Percentiles rank a stretch among this genome's conserved stretches.
These are phyloP conservation scores for Anhinga rufa DNA, from an alignment of 2,113 vertebrate genomes.

Conservation along the genomic window DNA sequence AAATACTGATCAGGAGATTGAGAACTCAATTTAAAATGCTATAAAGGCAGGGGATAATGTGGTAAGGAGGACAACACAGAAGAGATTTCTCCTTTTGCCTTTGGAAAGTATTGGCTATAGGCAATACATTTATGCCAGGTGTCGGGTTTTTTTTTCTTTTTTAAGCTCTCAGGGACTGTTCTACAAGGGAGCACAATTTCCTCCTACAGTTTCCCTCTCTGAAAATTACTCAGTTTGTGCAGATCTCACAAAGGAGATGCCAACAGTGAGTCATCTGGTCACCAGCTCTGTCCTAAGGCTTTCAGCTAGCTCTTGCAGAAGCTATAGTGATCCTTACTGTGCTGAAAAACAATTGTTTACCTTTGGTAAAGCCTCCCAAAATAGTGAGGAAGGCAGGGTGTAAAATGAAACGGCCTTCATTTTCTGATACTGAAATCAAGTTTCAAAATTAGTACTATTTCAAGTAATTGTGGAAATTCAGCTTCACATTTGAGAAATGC, in stretches of 20 bases:
- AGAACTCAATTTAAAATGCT: not conserved
- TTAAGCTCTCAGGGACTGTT: not conserved
- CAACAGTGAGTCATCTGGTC: slow-evolving; percentile 48
- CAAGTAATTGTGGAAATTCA: not conserved
- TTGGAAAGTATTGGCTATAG: not conserved
- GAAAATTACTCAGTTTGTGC: slow-evolving; percentile 33
- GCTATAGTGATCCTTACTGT: not conserved
- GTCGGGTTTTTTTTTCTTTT: not conserved
- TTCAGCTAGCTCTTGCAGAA: not conserved
- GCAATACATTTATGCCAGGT: not conserved
- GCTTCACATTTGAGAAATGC: not conserved
- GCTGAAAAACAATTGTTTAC: not conserved
- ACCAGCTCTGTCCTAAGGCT: not conserved
- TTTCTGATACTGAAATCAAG: not conserved
- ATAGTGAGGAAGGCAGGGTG: not conserved
- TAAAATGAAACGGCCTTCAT: not conserved
- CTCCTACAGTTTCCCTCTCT: slow-evolving; percentile 21
- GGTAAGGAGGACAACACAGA: not conserved
- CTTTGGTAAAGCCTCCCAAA: not conserved
- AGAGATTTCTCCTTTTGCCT: not conserved
- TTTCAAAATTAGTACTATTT: not conserved
- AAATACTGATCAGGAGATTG: slow-evolving; percentile 11
- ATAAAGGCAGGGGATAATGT: not conserved
- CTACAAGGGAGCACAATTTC: not conserved
- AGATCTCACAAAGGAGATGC: not conserved